Percentiles rank a stretch among this genome's conserved stretches.
phyloP scores from a whole-genome alignment of 2,797 vertebrate genomes.

The Melanotaenia maccullochi region DNA sequence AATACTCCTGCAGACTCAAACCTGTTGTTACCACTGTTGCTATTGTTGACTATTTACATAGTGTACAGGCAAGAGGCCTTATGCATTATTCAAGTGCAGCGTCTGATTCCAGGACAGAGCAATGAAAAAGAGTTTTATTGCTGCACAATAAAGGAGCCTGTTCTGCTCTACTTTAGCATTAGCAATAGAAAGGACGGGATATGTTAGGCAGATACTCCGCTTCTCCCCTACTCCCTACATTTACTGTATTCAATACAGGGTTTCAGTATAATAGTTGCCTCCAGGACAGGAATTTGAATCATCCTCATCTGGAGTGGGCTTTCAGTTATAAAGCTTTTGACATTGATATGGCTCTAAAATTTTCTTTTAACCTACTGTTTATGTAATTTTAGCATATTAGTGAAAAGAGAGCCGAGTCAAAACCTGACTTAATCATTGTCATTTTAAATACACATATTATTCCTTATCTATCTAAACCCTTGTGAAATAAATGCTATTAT shows the following conservation, averaged over 20 bases:
- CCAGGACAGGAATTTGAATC: constrained; percentile 70
- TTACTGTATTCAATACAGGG: constrained; percentile 81
- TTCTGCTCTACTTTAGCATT: constrained; percentile 72
- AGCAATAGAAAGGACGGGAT: constrained; percentile 73
- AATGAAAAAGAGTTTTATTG: constrained; percentile 80
- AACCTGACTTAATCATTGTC: constrained; percentile 35
- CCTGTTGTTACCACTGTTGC: constrained; percentile 78
- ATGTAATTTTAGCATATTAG: constrained; percentile 15
- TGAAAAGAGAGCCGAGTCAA: constrained; percentile 13
- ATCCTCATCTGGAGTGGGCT: constrained; percentile 47
- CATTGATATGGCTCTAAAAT: constrained; percentile 63
- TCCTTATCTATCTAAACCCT: constrained; percentile 14
- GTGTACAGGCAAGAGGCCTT: constrained; percentile 74
- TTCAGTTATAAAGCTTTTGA: constrained; percentile 67
- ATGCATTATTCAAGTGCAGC: constrained; percentile 85
- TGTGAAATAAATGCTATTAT: background rate
- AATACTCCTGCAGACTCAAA: constrained; percentile 75
- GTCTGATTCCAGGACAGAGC: constrained; percentile 76
- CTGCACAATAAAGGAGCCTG: constrained; percentile 77
- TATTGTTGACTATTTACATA: constrained; percentile 85
- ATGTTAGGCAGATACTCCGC: constrained; percentile 66
- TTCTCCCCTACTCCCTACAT: constrained; percentile 71
- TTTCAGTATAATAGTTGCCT: constrained; percentile 73
- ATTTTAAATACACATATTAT: constrained; percentile 17
- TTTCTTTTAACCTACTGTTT: constrained; percentile 39